Evolutionary conservation across 2,888 invertebrate species (phyloP), one percentile per base, ranked within the genome.

Genomic region (Patella ulyssiponensis): DNA sequence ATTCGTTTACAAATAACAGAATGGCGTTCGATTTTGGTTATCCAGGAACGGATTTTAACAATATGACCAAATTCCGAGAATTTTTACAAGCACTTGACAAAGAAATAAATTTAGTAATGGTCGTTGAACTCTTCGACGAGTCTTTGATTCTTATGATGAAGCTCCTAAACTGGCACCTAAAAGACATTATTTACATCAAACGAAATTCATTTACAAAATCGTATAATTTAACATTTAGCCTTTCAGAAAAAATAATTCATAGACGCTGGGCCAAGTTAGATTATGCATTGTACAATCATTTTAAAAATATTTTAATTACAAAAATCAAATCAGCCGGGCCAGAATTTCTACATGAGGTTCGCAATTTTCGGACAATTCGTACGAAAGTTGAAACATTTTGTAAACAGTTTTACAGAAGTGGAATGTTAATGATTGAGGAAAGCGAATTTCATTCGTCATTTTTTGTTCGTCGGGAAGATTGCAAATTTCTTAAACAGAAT

Each of bases 11-110:
- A 4, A 78, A 78, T 69, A 81, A 81, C 72, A 52, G 79, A 33
- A 81, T 79, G 79, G 71, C 74, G 15, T 75, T 74, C 9, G 81
- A 81, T 53, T 79, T 79, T n/a, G 81, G 81, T 20, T 77, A 73
- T 69, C 77, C 77, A 20, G 20, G 15, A 15, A 52, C 17, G 14
- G 53, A 73, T 23, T 77, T 73, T 52, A 12, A 54, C 23, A 69
- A 73, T 69, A 27, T 27, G 12, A 9, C 53, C 11, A n/a, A 73
- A 51, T 73, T 77, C 64, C 20, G 73, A 20, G 56, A 77, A 4
- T 77, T 73, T 54, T 20, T 77, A 1, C 33, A 69, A 17, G 17
- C 69, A 17, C 54, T 77, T 7, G 77, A 54, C 44, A 23, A 51
- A 9, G 77, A 77, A 12, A 27, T 77, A 1, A 54, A 77, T 69